phyloP scores from a whole-genome alignment of 1,140 invertebrate genomes.

The Achroia grisella region DNA sequence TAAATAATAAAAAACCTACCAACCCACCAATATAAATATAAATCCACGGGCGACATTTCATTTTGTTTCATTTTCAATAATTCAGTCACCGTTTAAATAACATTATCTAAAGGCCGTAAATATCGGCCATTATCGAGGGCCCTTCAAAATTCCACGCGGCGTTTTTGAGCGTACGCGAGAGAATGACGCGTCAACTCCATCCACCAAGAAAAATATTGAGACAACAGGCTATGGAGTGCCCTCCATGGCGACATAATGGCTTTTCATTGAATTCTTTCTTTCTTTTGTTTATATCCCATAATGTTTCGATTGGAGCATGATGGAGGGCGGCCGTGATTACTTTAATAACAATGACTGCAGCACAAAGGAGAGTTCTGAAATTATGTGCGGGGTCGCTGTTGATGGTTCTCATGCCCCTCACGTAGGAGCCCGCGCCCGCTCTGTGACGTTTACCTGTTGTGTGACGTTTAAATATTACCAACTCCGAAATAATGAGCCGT shows the following conservation, averaged over 20 bases:
- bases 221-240: slow-evolving; percentile 55
- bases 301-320: slow-evolving; percentile 67
- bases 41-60: slow-evolving; percentile 37
- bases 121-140: slow-evolving; percentile 63
- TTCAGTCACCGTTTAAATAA: slow-evolving; percentile 59
- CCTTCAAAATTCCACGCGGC: slow-evolving; percentile 64
- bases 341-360: slow-evolving; percentile 67
- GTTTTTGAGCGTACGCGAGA: slow-evolving; percentile 48
- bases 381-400: slow-evolving; percentile 54
- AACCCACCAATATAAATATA: slow-evolving; percentile 7
- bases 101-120: slow-evolving; percentile 68
- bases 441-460: slow-evolving; percentile 39
- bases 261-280: slow-evolving; percentile 68
- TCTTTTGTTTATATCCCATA: slow-evolving; percentile 72
- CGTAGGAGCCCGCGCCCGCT: slow-evolving; percentile 33
- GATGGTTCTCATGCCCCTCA: slow-evolving; percentile 60
- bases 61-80: slow-evolving; percentile 53
- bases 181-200: slow-evolving; percentile 64
- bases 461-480: slow-evolving; percentile 52
- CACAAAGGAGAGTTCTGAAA: slow-evolving; percentile 63
- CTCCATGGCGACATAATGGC: slow-evolving; percentile 65
- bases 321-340: slow-evolving; percentile 66
- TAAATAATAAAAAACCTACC: slow-evolving; percentile 9
- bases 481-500: slow-evolving; percentile 54
- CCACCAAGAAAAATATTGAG: slow-evolving; percentile 71